Base-by-base conservation (phyloP, 2,113 vertebrate species). In the Seriola rivoliana region DNA sequence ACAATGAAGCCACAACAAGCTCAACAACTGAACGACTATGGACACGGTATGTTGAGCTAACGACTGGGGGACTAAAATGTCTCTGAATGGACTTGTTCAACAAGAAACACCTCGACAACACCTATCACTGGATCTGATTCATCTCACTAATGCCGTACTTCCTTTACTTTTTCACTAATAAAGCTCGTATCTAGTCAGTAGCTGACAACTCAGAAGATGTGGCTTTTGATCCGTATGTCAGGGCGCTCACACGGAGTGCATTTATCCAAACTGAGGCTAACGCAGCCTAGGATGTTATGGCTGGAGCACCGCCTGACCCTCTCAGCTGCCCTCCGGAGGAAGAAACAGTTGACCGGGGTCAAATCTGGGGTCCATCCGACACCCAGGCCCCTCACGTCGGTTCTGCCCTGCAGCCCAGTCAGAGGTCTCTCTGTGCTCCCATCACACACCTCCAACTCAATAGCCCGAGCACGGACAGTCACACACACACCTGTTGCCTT, bases 401-500 rank as follows among this genome's bases (percentile, higher is more conserved):
- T 48, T 4, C 38, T 67, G 55, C 19, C 84, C 19, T 32, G 59
- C 48, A 11, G 88, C 11, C 19, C 75, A 0, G 23, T 65, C 48
- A 57, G 75, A n/a, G 79, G 62, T 25, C 17, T 81, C 42, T 57
- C 82, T 14, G 8, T 16, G 0, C 40, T 89, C 14, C 54, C 25
- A 25, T 13, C 82, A 17, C 50, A 54, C 75, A 34, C 42, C 11
- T 29, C 52, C 54, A 21, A 4, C 38, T 68, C 63, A 42, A 23
- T 38, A 66, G 58, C 5, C 55, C 23, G 48, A 32, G 36, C 80
- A 6, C 82, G 88, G 86, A 87, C 75, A 17, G 9, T 66, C 80
- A 54, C 66, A 0, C 68, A 76, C 65, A 82, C 87, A 80, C 84
- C 77, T 87, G 89, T 88, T 78, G 91, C 88, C 82, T 92, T 91